A percentile compares a stretch with the other conserved stretches of the same genome.
Evolutionary conservation across 2,888 invertebrate species (phyloP).

Genomic region (Volucella zonaria): DNA sequence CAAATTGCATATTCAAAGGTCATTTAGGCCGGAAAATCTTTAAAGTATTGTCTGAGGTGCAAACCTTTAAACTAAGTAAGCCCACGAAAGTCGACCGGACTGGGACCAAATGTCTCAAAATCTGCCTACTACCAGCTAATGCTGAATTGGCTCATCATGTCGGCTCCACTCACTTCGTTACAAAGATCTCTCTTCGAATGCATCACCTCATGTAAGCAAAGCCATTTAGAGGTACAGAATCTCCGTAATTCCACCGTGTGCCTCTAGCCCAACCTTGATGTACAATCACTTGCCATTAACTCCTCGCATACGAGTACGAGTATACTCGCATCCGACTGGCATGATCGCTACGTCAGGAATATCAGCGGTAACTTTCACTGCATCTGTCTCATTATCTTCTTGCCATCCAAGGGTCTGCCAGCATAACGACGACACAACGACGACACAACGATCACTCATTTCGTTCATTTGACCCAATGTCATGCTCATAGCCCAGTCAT

Average conservation of each 20-base stretch:
- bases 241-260: background rate
- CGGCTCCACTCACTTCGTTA: too few relatives aligned
- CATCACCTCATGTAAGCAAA: too few relatives aligned
- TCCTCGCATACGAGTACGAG: too few relatives aligned
- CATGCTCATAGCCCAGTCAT: background rate
- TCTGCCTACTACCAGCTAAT: too few relatives aligned
- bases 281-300: background rate
- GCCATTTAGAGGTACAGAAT: background rate
- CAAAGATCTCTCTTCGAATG: too few relatives aligned
- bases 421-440: background rate
- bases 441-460: conserved; percentile 6
- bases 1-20: too few relatives aligned
- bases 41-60: too few relatives aligned
- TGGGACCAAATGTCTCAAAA: too few relatives aligned
- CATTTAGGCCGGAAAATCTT: too few relatives aligned
- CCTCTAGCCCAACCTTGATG: conserved; percentile 2
- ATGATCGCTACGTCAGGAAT: conserved; percentile 3
- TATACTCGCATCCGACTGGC: background rate
- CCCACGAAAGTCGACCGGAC: too few relatives aligned
- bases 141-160: too few relatives aligned
- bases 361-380: conserved; percentile 29
- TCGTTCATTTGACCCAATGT: conserved; percentile 6
- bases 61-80: too few relatives aligned
- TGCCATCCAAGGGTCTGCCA: conserved; percentile 15
- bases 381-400: conserved; percentile 20